Evolutionary conservation across 1,140 invertebrate genomes (phyloP).

Genomic region (Lepidurus packardi): DNA sequence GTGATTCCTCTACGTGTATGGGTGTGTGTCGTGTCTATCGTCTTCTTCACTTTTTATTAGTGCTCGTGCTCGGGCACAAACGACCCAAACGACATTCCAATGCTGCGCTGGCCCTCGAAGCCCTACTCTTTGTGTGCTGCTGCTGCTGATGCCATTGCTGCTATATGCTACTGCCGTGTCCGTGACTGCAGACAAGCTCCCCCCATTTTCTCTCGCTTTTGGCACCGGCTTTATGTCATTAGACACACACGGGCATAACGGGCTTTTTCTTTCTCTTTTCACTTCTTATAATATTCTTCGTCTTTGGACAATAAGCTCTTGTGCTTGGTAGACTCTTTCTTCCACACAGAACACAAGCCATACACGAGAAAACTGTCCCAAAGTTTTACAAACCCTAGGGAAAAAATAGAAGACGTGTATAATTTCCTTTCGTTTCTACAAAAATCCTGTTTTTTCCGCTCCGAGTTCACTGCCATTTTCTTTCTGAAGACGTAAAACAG

Average conservation of each 20-base stretch:
- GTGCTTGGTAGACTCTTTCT: neutral
- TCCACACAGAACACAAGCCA: neutral
- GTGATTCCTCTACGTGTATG: neutral
- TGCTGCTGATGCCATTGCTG: neutral
- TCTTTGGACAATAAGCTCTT: conserved; percentile 1
- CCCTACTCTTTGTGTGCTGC: neutral
- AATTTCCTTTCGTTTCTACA: neutral
- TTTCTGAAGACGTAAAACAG: neutral
- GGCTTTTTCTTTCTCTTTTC: neutral
- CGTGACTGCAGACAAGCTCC: neutral
- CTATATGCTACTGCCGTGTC: neutral
- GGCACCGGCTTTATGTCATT: conserved; percentile 15
- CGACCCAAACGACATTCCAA: conserved; percentile 21
- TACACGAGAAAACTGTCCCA: neutral
- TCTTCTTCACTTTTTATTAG: conserved; percentile 16
- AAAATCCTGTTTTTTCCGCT: neutral
- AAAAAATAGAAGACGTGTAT: neutral
- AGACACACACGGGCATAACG: conserved; percentile 8
- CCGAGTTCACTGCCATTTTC: neutral
- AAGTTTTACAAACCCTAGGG: neutral
- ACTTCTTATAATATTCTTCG: neutral
- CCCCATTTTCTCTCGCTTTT: neutral
- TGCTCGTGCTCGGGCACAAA: conserved; percentile 17
- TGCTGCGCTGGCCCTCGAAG: neutral
- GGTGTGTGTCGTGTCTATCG: conserved; percentile 9